These are phyloP conservation scores for Pseudomyrmex sp. DNA, from an alignment of 1,140 invertebrate species.

Conservation along the genomic window DNA sequence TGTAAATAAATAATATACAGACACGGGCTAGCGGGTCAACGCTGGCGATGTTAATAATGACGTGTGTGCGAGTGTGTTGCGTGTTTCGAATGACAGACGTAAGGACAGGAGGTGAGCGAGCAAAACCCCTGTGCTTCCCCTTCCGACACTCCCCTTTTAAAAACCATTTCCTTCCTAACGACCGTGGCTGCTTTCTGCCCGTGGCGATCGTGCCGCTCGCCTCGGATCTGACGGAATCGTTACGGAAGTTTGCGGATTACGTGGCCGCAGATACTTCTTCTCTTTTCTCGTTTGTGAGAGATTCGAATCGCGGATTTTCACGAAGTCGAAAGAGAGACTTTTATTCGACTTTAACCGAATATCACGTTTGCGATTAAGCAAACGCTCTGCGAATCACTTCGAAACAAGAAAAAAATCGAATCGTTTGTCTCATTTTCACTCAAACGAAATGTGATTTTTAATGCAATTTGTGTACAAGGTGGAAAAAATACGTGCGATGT, in stretches of 20 bases:
- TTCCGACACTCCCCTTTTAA: conserved; percentile 72
- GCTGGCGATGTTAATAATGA: conserved; percentile 73
- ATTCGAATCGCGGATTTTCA: not conserved
- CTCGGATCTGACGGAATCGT: conserved; percentile 44
- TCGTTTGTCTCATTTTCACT: too few species aligned
- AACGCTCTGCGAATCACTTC: not conserved
- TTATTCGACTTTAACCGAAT: not conserved
- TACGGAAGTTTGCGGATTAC: conserved; percentile 48
- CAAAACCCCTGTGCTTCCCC: conserved; percentile 53
- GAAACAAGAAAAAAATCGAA: too few species aligned
- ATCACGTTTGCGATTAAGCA: not conserved
- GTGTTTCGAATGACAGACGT: conserved; percentile 82
- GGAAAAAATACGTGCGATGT: too few species aligned
- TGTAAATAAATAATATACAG: conserved; percentile 49
- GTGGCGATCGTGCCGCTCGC: conserved; percentile 19
- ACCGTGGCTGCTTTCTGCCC: conserved; percentile 59
- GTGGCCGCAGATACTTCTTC: conserved; percentile 16
- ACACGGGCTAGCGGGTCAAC: conserved; percentile 54
- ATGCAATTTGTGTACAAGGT: too few species aligned
- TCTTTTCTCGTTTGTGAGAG: not conserved
- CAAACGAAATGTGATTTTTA: too few species aligned
- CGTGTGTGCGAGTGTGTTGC: conserved; percentile 77
- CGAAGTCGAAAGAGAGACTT: not conserved
- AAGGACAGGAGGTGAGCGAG: conserved; percentile 81
- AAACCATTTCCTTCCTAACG: conserved; percentile 75